A percentile compares a stretch with the other conserved stretches of the same genome.
Conservation (phyloP, 1,140 invertebrate species). For the Drosophila erecta region DNA sequence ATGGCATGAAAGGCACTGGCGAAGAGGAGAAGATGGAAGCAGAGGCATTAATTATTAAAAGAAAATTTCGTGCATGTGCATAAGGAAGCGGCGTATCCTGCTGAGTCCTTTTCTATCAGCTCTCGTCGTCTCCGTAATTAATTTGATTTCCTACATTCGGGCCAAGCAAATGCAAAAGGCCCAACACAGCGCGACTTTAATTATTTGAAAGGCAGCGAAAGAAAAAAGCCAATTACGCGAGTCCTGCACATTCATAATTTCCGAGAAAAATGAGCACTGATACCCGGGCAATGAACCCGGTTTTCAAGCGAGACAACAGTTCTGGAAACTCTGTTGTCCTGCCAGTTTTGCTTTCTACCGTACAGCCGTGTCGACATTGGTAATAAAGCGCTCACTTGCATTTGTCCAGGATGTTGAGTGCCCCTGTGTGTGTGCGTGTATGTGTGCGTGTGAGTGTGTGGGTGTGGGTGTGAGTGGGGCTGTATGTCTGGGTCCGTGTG, state of each 20-base stretch:
- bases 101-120: slow-evolving; percentile 24
- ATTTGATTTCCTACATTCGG: slow-evolving; percentile 78
- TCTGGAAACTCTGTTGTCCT: slow-evolving; percentile 28
- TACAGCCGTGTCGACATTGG: slow-evolving; percentile 69
- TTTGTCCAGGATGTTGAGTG: slow-evolving; percentile 43
- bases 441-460: slow-evolving; percentile 5
- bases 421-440: background rate
- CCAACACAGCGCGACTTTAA: slow-evolving; percentile 46
- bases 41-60: slow-evolving; percentile 78
- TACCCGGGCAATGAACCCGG: slow-evolving; percentile 22
- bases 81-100: slow-evolving; percentile 43
- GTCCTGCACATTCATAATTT: slow-evolving; percentile 58
- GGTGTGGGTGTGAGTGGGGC: slow-evolving; percentile 13
- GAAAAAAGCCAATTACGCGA: slow-evolving; percentile 20
- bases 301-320: slow-evolving; percentile 39
- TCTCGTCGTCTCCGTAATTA: slow-evolving; percentile 59
- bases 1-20: slow-evolving; percentile 44
- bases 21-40: slow-evolving; percentile 24
- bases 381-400: slow-evolving; percentile 77
- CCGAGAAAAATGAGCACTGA: slow-evolving; percentile 1
- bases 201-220: slow-evolving; percentile 57
- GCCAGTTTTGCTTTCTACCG: slow-evolving; percentile 14
- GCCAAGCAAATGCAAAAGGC: slow-evolving; percentile 53
- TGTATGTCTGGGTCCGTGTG: slow-evolving; percentile 4
- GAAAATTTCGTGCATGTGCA: slow-evolving; percentile 78